Evolutionary conservation across 2,888 invertebrate species (phyloP), one percentile per base, ranked within the genome.

Genomic region (Cecidostiba fungosa): DNA sequence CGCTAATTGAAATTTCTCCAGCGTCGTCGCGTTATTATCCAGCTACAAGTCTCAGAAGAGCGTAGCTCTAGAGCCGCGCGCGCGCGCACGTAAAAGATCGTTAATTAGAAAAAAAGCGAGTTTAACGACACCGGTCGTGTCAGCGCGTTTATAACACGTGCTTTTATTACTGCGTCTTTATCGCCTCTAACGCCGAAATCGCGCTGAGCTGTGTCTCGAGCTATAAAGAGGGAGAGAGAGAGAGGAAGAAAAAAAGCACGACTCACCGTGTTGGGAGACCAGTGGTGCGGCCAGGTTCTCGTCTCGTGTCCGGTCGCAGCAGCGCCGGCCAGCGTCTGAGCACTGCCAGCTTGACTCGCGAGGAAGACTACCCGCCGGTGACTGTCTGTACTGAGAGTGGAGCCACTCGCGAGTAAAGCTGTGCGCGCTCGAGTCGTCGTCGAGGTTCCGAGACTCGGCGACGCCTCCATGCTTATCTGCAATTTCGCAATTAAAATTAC

Each of bases 231-330:
- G 8, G 12, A 8, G n/a, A n/a, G n/a, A n/a, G n/a, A n/a, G n/a
- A 50, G 54, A 43, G 8, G 8, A 2, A 8, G 10, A 12, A 77
- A 36, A 59, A 6, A 14, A 32, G 12, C 10, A 12, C 3, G n/a
- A 90, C 92, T 91, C 85, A 92, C 93, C 92, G 91, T 89, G 79
- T 92, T 91, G 23, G 93, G 93, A 23, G 93, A 92, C 93, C 93
- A 93, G 82, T 93, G 91, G 89, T 93, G 93, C 62, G 93, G 93
- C 93, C 93, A 93, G 77, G 93, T 93, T 84, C 92, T 91, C 23
- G 91, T 92, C 87, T 93, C 93, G 87, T 92, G 91, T 59, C 87
- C 85, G 39, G 39, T 16, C 6, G 8, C 62, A 3, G 26, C 23
- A 5, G 62, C 3, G 3, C n/a, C 66, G 66, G 54, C n/a, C 3